A percentile compares a stretch with the other conserved stretches of the same genome.
Conservation (phyloP, 2,888 invertebrate genomes). For the Ormyrus pomaceus region DNA sequence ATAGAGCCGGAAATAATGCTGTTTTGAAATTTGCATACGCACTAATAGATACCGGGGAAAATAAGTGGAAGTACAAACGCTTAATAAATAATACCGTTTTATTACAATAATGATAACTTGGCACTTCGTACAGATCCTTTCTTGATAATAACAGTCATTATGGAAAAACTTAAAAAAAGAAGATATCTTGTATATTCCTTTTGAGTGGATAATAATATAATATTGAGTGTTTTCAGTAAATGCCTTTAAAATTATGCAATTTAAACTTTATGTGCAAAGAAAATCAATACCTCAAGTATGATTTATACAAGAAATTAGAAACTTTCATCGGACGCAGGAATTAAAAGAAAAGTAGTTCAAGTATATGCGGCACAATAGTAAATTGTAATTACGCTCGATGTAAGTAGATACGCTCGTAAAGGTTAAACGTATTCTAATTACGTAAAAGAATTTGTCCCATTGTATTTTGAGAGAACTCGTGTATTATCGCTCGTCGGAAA, state of each 20-base stretch:
- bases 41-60: slow-evolving; percentile 21
- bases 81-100: slow-evolving; percentile 9
- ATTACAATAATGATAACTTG: slow-evolving; percentile 22
- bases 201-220: not conserved
- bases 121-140: not conserved
- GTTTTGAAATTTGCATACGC: not conserved
- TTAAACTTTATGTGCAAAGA: not conserved
- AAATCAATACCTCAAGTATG: not conserved
- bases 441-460: slow-evolving; percentile 2
- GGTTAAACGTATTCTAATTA: slow-evolving; percentile 5
- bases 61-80: slow-evolving; percentile 13
- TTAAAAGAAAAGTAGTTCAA: not conserved
- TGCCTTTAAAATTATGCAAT: slow-evolving; percentile 13
- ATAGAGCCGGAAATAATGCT: slow-evolving; percentile 1
- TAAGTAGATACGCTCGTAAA: not conserved
- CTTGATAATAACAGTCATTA: slow-evolving; percentile 10
- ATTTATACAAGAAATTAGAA: too few relatives aligned
- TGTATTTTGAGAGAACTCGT: slow-evolving; percentile 14
- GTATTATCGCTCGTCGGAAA: slow-evolving; percentile 18
- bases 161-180: not conserved
- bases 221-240: not conserved
- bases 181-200: not conserved
- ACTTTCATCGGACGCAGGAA: not conserved
- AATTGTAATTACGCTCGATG: slow-evolving; percentile 12
- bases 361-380: not conserved